A percentile compares a stretch with the other conserved stretches of the same genome.
Evolutionary conservation across 1,140 invertebrate species (phyloP).

Genomic region (Dendrolimus punctatus): DNA sequence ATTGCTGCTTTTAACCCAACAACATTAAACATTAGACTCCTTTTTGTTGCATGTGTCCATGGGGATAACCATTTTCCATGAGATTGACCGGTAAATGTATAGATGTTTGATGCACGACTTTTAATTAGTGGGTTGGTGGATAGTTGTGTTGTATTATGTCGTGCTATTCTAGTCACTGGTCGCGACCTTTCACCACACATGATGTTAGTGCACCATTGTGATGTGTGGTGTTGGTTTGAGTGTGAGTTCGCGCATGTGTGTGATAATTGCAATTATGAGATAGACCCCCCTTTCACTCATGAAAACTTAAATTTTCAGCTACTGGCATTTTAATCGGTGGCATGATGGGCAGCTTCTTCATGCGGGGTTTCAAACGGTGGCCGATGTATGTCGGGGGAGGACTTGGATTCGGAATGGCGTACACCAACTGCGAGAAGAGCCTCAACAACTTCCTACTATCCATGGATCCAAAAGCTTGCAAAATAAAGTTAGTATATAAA

Average conservation of each 20-base stretch:
- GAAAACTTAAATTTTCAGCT: slow-evolving; percentile 17
- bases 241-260: too few relatives aligned
- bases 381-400: slow-evolving; percentile 53
- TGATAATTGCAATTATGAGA: too few relatives aligned
- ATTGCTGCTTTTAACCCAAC: too few relatives aligned
- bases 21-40: too few relatives aligned
- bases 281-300: not conserved
- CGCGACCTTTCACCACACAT: too few relatives aligned
- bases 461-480: slow-evolving; percentile 44
- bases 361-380: slow-evolving; percentile 44
- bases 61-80: too few relatives aligned
- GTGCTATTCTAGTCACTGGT: too few relatives aligned
- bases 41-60: too few relatives aligned
- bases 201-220: too few relatives aligned
- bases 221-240: too few relatives aligned
- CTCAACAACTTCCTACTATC: slow-evolving; percentile 45
- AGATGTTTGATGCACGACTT: not conserved
- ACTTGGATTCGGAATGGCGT: slow-evolving; percentile 56
- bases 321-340: slow-evolving; percentile 48
- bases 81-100: too few relatives aligned
- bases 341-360: slow-evolving; percentile 57
- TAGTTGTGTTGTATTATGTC: too few relatives aligned
- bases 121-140: not conserved
- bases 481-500: slow-evolving; percentile 40
- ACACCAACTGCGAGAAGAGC: slow-evolving; percentile 60